A percentile compares a stretch with the other conserved stretches of the same genome.
These are phyloP conservation scores for Aphelocoma coerulescens DNA, from an alignment of 2,113 vertebrate genomes.

Conservation along the genomic window DNA sequence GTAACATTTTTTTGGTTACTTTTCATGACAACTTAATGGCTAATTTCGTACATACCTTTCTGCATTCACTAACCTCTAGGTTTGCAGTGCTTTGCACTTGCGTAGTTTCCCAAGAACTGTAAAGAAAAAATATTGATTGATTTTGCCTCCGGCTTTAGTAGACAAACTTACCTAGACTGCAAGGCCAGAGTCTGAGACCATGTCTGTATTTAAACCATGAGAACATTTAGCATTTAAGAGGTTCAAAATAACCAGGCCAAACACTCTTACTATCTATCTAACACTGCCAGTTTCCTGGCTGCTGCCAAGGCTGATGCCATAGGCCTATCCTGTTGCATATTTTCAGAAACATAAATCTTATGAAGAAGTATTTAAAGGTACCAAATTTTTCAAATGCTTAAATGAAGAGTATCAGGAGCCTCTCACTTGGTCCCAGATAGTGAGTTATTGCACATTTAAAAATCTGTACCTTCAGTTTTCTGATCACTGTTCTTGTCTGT, in stretches of 20 bases:
- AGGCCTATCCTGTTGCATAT: neutral
- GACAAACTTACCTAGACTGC: neutral
- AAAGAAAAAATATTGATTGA: neutral
- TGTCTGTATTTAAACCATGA: neutral
- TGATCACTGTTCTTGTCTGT: neutral
- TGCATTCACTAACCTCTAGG: neutral
- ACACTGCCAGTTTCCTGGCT: neutral
- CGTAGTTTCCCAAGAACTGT: neutral
- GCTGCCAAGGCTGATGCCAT: neutral
- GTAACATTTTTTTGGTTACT: neutral
- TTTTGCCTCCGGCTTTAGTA: neutral
- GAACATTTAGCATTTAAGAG: neutral
- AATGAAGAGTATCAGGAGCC: neutral
- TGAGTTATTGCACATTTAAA: neutral
- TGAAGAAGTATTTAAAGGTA: neutral
- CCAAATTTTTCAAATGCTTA: neutral
- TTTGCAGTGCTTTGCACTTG: rapidly evolving
- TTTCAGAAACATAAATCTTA: neutral
- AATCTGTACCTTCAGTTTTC: neutral
- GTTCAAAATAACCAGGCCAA: neutral
- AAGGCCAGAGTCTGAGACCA: neutral
- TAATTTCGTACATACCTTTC: neutral
- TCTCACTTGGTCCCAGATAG: neutral
- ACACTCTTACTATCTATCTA: neutral
- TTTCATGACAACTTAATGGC: neutral